Evolutionary conservation across 2,797 vertebrate genomes (phyloP), one percentile per base, ranked within the genome.

Genomic region (Spinus olivaceus): DNA sequence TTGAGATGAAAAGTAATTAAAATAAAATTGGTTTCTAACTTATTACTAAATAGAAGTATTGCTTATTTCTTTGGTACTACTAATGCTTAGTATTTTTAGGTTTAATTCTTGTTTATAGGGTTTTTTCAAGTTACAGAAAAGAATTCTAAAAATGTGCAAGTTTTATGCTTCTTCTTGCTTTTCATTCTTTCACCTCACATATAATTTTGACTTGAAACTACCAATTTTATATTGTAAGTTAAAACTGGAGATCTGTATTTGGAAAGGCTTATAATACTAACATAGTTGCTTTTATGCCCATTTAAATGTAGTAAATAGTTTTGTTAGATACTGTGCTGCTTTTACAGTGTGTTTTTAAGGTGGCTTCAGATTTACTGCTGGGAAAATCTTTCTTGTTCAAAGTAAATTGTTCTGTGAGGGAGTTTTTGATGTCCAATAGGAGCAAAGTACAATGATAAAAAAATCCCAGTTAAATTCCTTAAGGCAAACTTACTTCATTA

Each of bases 341-440:
- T 93, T 93, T 91, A 91, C 74, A 85, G 79, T 85, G 60, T 85
- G 51, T 73, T 91, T 91, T 96, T 93, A 85, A 92, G 71, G 72
- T 90, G 76, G 41, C 27, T 91, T 77, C 44, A 70, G 64, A 82
- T 95, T 91, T 93, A 94, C 81, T 91, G 57, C 83, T 87, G 72
- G 74, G 81, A 94, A 93, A 87, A 91, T 81, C 37, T 82, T 72
- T 46, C 63, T 42, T 0, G 0, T 84, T 95, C 59, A 63, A 85
- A 95, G 79, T 63, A 64, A 67, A 87, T 83, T 82, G 71, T 89
- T 77, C 51, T 82, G 1, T 65, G 1, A 1, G 39, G 41, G 33
- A 80, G 60, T 28, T 77, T 95, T 87, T 94, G 41, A 89, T 93
- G 64, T 87, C 33, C 84, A 74, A 10, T 41, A 57, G 30, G 32